A percentile compares a stretch with the other conserved stretches of the same genome.
Conservation (phyloP, 2,888 invertebrate genomes). For the Pristionchus fissidentatus region DNA sequence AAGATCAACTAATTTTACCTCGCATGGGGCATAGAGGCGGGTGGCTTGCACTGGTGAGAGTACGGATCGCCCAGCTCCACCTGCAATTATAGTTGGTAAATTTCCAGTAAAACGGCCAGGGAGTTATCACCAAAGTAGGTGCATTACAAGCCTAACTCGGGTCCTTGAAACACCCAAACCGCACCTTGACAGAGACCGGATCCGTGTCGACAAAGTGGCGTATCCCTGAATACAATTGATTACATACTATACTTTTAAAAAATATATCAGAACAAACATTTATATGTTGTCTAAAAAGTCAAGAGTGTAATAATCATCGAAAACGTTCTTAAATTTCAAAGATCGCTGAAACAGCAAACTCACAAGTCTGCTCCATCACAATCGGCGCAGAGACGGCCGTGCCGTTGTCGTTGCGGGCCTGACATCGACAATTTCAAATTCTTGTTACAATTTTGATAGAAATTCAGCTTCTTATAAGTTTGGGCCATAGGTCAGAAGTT, state of each 20-base stretch:
- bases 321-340: too few species aligned
- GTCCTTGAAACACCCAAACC: background rate
- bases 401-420: conserved; percentile 93
- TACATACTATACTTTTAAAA: background rate
- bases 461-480: too few species aligned
- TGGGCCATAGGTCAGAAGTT: background rate
- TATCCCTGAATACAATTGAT: conserved; percentile 62
- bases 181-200: conserved; percentile 63
- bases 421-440: too few species aligned
- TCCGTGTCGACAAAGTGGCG: conserved; percentile 64
- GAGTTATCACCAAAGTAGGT: background rate
- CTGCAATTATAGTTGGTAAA: conserved; percentile 38
- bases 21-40: conserved; percentile 71
- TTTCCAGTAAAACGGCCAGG: too few species aligned
- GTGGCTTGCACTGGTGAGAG: conserved; percentile 71
- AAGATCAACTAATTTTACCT: conserved; percentile 48
- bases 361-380: conserved; percentile 71
- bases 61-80: conserved; percentile 74
- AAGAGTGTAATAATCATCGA: too few species aligned
- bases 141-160: background rate
- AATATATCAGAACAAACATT: background rate
- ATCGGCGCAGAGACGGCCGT: conserved; percentile 77
- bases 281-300: too few species aligned
- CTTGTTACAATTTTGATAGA: conserved; percentile 83
- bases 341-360: conserved; percentile 50